Base-by-base conservation (phyloP, 1,140 invertebrate genomes). In the Ips typographus region DNA sequence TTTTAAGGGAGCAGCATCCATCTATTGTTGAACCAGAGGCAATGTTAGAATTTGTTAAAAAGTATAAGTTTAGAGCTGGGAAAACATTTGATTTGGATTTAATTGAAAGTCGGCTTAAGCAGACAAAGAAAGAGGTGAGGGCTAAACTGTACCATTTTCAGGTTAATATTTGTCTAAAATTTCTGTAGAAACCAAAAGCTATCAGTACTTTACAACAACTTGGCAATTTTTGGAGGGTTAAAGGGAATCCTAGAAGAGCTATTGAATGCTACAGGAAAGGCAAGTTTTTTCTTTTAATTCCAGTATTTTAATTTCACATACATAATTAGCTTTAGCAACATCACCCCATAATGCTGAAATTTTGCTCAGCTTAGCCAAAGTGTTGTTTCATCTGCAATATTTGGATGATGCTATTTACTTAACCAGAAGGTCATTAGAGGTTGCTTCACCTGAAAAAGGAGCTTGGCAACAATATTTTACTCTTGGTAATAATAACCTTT, bases 391-490 rank as follows among this genome's bases (percentile, higher is more conserved):
- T 72, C 84, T 94, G 68, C 91, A 94, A 76, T 95, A 94, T 81
- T 82, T 94, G 53, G 93, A 95, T 78, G 93, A 95, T 82, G 93
- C 94, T 38, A 92, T 94, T 61, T 93, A 91, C 77, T 83, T 95
- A 64, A 93, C 92, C 43, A 84, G 91, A 64, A 85, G 90, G 60
- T 92, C 79, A 1, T 55, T 80, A 0, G 79, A 80, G 78, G 88
- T 62, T 80, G 91, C 93, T 77, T 87, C 91, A 39, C 88, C 90
- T 0, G 91, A 93, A 78, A 88, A 91, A 72, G 92, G 90, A 78
- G 90, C 93, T 0, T 95, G 94, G 94, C 89, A 93, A 75, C 93
- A 95, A 78, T 94, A 94, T 81, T 93, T 94, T 76, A 94, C 92
- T 5, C 83, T 94, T 8, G 93, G 90, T 43, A 44, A 38, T 2